Evolutionary conservation across 1,140 invertebrate genomes (phyloP), one percentile per base, ranked within the genome.

Genomic region (Drosophila pachea): DNA sequence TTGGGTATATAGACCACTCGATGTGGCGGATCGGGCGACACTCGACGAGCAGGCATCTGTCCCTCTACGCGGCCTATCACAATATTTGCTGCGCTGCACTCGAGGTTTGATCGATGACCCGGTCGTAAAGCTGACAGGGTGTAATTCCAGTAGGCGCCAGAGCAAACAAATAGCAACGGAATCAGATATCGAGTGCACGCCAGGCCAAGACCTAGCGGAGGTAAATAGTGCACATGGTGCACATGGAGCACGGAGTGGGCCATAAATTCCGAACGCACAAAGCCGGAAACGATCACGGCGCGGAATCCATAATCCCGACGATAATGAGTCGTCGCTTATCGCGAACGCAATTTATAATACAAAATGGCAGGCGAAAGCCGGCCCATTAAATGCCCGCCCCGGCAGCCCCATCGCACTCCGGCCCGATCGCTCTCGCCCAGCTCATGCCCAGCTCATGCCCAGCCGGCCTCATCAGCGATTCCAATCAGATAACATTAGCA

Each of bases 401-500:
- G 54, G 52, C 52, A 14, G 33, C 62, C 53, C 50, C 48, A 45
- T 48, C 12, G 14, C 45, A 1, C 22, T 3, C 22, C 22, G 22
- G n/a, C n/a, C n/a, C n/a, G n/a, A n/a, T n/a, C n/a, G n/a, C n/a
- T n/a, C n/a, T n/a, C n/a, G n/a, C n/a, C n/a, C n/a, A n/a, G n/a
- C n/a, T n/a, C 22, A 22, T n/a, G 22, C 22, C 22, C 22, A 22
- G 22, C 22, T 22, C 22, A 1, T 66, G 40, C 40, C 63, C 73
- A 69, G 74, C 71, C 68, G 7, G 36, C 36, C 77, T 70, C 83
- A 82, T 83, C 83, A 81, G 76, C 76, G 73, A 82, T 83, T 87
- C 76, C 74, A 84, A 87, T 87, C 84, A 87, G 84, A 87, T 87
- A 87, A 87, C 78, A 84, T 87, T 87, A 79, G 84, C 78, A 84